A percentile compares a stretch with the other conserved stretches of the same genome.
phyloP scores from a whole-genome alignment of 2,113 vertebrate species.

The Hoplias malabaricus region DNA sequence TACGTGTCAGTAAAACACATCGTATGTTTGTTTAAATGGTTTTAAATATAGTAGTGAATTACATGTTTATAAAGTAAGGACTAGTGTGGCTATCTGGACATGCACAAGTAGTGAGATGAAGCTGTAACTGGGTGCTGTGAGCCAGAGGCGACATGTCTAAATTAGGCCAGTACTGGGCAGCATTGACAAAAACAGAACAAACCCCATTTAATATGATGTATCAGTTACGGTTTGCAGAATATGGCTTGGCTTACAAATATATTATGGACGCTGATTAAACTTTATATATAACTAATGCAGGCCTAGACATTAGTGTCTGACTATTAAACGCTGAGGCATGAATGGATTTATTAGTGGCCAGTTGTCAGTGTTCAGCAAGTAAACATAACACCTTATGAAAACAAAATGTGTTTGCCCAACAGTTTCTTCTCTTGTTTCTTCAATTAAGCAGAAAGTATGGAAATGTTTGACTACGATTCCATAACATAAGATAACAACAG shows the following conservation, averaged over 20 bases:
- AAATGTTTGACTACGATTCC: neutral
- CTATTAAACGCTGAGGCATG: neutral
- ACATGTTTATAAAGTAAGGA: slow-evolving; percentile 1
- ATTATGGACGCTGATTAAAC: neutral
- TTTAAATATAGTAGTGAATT: no score
- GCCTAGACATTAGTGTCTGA: neutral
- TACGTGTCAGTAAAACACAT: no score
- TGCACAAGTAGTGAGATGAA: slow-evolving; percentile 21
- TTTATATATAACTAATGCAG: neutral
- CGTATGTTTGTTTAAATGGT: no score
- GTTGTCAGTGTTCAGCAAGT: neutral
- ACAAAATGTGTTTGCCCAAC: neutral
- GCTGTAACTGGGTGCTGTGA: slow-evolving; percentile 20
- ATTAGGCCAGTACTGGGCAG: slow-evolving; percentile 34
- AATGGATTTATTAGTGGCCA: neutral
- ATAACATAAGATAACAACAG: no score
- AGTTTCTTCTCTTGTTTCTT: neutral
- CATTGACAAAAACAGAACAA: slow-evolving; percentile 21
- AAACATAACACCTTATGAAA: neutral
- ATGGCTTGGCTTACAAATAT: neutral
- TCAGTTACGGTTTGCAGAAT: neutral
- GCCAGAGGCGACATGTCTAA: slow-evolving; percentile 32
- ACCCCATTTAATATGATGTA: neutral
- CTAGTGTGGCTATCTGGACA: neutral
- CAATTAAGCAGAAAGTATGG: neutral